phyloP scores from a whole-genome alignment of 2,888 invertebrate genomes.

The Torymus tubicola region DNA sequence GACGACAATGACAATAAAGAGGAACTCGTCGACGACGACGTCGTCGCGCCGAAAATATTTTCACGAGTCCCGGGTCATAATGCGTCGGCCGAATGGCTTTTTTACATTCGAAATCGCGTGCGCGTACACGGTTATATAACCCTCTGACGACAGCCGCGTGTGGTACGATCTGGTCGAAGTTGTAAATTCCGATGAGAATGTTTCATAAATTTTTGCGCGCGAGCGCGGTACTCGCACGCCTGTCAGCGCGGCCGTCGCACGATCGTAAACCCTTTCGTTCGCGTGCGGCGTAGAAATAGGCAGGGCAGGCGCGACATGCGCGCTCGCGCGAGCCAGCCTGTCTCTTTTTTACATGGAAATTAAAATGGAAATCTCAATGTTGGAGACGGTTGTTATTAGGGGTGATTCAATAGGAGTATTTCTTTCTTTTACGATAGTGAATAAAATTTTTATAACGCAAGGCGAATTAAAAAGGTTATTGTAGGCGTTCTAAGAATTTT shows the following conservation, averaged over 20 bases:
- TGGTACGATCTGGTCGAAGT: conserved; percentile 18
- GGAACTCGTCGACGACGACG: conserved; percentile 14
- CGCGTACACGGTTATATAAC: neutral
- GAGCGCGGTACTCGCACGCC: neutral
- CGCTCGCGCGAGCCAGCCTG: no score
- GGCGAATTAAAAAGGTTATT: no score
- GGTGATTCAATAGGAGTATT: no score
- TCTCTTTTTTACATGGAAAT: no score
- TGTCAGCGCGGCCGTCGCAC: neutral
- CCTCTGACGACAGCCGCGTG: conserved; percentile 2
- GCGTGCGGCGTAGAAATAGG: no score
- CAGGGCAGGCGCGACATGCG: no score
- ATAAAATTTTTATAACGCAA: no score
- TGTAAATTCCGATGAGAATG: conserved; percentile 37
- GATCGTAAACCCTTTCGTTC: conserved; percentile 32
- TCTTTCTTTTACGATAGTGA: no score
- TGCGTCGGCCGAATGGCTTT: conserved; percentile 37
- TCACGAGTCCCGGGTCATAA: conserved; percentile 32
- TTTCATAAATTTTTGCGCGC: conserved; percentile 47
- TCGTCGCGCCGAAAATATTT: conserved; percentile 32
- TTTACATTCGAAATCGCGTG: conserved; percentile 34
- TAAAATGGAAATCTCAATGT: no score
- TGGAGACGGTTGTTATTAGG: no score
- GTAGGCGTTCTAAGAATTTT: no score
- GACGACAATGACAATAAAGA: conserved; percentile 38